Conservation (phyloP, 2,797 vertebrate species). For the Sebastolobus alascanus region DNA sequence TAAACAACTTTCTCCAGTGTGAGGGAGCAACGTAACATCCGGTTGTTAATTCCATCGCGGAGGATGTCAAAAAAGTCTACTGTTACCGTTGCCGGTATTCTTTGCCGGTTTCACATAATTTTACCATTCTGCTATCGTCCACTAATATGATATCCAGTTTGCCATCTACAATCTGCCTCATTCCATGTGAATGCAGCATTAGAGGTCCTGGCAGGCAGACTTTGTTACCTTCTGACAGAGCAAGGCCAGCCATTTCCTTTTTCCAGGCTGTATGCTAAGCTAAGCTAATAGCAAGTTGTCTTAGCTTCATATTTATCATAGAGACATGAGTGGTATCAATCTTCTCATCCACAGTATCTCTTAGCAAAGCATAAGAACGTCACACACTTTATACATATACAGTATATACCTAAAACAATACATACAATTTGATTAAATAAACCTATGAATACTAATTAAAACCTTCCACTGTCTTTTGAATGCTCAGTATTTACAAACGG, state of each 20-base stretch:
- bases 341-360: background rate
- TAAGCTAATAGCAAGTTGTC: background rate
- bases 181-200: background rate
- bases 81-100: background rate
- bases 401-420: background rate
- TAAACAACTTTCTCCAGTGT: background rate
- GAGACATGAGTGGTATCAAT: background rate
- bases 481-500: slow-evolving; percentile 14
- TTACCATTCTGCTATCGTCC: background rate
- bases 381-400: too few relatives aligned
- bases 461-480: background rate
- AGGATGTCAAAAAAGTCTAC: too few relatives aligned
- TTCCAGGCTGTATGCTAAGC: background rate
- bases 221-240: background rate
- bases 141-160: background rate
- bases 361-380: too few relatives aligned
- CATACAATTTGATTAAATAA: background rate
- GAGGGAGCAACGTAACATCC: background rate
- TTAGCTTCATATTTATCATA: background rate
- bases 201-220: background rate
- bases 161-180: background rate
- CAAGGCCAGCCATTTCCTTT: background rate
- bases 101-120: background rate
- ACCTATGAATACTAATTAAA: background rate
- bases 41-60: too few relatives aligned